Evolutionary conservation across 2,888 invertebrate genomes (phyloP), one percentile per base, ranked within the genome.

Genomic region (Rapana venosa): DNA sequence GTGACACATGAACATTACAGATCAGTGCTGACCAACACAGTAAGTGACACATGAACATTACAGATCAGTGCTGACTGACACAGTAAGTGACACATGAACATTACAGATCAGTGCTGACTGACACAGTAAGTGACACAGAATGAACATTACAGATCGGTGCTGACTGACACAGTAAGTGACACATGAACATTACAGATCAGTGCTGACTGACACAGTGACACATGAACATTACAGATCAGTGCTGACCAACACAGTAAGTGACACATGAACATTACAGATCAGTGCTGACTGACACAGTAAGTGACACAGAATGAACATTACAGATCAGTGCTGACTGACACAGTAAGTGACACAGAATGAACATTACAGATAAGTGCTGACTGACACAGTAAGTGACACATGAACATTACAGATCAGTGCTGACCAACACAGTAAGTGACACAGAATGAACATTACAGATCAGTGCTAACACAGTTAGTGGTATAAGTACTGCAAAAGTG

Each of bases 1-100:
- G n/a, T n/a, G n/a, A n/a, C n/a, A n/a, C n/a, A n/a, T n/a, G 88
- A 88, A 56, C 79, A 88, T 32, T 88, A 88, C 66, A 88, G 89
- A 47, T 85, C 36, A 47, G 90, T 87, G 30, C 66, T 74, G 15
- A 32, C 77, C 15, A 87, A 35, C n/a, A n/a, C n/a, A n/a, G n/a
- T n/a, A n/a, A n/a, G n/a, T n/a, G n/a, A n/a, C n/a, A n/a, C n/a
- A n/a, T n/a, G 88, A 88, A 56, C 79, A 88, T 32, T 88, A 88
- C 66, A 88, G 89, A 47, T 85, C 36, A 47, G 90, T 87, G 30
- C 66, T 74, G 15, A 32, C 77, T 26, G 84, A 35, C n/a, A n/a
- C n/a, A n/a, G n/a, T n/a, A n/a, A n/a, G n/a, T n/a, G n/a, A n/a
- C n/a, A n/a, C n/a, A n/a, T n/a, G 88, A 88, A 56, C 79, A 88